A percentile compares a stretch with the other conserved stretches of the same genome.
Evolutionary conservation across 1,140 invertebrate genomes (phyloP).

Genomic region (Tetraneura akinire): DNA sequence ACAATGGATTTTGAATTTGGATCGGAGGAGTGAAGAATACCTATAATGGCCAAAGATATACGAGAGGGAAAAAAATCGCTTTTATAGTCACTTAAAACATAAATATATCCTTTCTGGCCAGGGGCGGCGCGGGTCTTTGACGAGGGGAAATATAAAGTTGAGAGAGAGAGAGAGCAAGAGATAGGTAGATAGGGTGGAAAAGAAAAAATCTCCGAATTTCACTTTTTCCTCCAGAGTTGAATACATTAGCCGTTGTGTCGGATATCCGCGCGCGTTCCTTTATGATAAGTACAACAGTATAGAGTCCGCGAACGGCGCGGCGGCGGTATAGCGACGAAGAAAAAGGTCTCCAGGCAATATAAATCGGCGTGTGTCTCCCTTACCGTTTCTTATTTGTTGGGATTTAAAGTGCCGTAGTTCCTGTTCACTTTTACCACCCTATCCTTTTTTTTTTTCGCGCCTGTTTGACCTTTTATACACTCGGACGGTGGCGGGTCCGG

Average conservation of each 20-base stretch:
- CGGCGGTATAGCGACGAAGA: background rate
- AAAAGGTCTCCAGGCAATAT: conserved; percentile 33
- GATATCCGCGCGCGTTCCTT: conserved; percentile 32
- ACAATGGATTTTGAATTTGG: conserved; percentile 1
- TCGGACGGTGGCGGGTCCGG: conserved; percentile 3
- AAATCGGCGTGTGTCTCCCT: conserved; percentile 23
- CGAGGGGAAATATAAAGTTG: background rate
- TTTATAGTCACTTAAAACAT: conserved; percentile 41
- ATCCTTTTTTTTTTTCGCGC: conserved; percentile 20
- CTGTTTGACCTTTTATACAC: conserved; percentile 46
- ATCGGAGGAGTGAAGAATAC: background rate
- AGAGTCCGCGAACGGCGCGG: background rate
- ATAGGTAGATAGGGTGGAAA: background rate
- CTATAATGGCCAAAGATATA: background rate
- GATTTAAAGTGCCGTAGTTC: conserved; percentile 51
- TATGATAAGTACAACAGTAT: background rate
- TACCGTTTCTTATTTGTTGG: conserved; percentile 30
- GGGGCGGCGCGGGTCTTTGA: background rate
- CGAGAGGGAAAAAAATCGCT: background rate
- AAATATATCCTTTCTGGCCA: conserved; percentile 34
- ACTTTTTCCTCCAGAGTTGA: conserved; percentile 15
- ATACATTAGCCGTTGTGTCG: conserved; percentile 31
- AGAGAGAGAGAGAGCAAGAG: too few relatives aligned
- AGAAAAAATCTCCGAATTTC: conserved; percentile 38
- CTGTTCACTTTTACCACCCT: conserved; percentile 45